phyloP scores from a whole-genome alignment of 2,113 vertebrate species.

The Rhizomys pruinosus region DNA sequence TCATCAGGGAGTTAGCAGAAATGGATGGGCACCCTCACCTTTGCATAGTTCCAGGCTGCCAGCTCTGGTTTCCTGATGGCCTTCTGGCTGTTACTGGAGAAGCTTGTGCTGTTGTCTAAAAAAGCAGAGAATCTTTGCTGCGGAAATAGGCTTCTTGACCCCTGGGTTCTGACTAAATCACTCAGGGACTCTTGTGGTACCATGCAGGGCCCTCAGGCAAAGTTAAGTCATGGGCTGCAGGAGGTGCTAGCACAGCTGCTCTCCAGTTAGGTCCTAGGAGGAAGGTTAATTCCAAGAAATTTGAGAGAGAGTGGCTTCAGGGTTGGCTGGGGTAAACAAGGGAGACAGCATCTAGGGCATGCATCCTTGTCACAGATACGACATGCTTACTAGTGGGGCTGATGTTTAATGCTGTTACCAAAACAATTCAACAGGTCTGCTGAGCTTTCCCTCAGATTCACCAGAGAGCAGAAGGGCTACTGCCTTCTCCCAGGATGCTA shows the following conservation, averaged over 20 bases:
- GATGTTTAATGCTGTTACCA: conserved; percentile 35
- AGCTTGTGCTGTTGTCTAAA: accelerated
- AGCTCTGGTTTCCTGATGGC: neutral
- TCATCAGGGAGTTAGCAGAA: neutral
- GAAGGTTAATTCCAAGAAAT: neutral
- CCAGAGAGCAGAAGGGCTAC: neutral
- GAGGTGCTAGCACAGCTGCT: accelerated
- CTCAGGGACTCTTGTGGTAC: neutral
- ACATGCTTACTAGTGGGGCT: neutral
- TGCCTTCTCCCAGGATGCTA: conserved; percentile 76
- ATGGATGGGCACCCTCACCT: neutral
- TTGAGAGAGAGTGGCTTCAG: accelerated
- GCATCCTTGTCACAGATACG: neutral
- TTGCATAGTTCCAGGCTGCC: neutral
- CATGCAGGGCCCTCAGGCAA: neutral
- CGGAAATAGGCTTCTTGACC: neutral
- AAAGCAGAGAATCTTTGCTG: neutral
- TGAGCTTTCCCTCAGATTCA: conserved; percentile 53
- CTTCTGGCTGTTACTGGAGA: neutral
- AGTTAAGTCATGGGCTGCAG: neutral
- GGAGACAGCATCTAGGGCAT: neutral
- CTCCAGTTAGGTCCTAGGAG: no score
- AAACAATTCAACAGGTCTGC: neutral
- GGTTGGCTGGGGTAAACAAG: no score
- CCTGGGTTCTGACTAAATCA: neutral